Evolutionary conservation across 2,797 vertebrate genomes (phyloP), one percentile per base, ranked within the genome.

Genomic region (Amniataba percoides): DNA sequence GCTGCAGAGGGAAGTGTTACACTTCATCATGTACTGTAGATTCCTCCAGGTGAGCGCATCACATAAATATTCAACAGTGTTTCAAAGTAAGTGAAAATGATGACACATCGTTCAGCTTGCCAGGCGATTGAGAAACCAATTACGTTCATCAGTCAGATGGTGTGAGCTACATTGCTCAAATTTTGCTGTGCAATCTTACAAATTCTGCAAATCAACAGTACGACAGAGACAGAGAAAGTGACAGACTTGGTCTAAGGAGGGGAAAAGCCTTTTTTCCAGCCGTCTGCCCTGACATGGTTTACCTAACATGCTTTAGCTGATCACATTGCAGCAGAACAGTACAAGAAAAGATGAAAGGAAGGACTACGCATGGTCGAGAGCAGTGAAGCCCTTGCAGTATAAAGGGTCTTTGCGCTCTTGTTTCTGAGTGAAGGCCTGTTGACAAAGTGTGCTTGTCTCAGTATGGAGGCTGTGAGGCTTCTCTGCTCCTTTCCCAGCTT

Each of bases 241-340:
- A 71, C 34, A 43, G 77, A 75, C 65, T 76, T 61, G 31, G 12
- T 68, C 43, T 31, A 43, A 66, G 15, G 16, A 71, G 66, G 75
- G 69, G 59, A 53, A 66, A 82, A 82, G 67, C 72, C 76, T 87
- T 59, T 87, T 83, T 78, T 79, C 61, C 72, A 76, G 77, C 67
- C 69, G 64, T 73, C 55, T 72, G 39, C 72, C 87, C 66, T n/a
- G 74, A 75, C 74, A 82, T 77, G 76, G 78, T 56, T 88, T 77
- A 80, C 69, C 81, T 86, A 83, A 88, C 83, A 55, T 46, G 75
- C 82, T 86, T 88, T 80, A 63, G 75, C 65, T 86, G 81, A 86
- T 88, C 85, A 83, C 80, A 82, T 71, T 87, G 77, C 81, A 67
- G 80, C 80, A 89, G 81, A 87, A 87, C 56, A 73, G 69, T 43